A percentile compares a stretch with the other conserved stretches of the same genome.
Evolutionary conservation across 1,140 invertebrate species (phyloP).

Genomic region (Achroia grisella): DNA sequence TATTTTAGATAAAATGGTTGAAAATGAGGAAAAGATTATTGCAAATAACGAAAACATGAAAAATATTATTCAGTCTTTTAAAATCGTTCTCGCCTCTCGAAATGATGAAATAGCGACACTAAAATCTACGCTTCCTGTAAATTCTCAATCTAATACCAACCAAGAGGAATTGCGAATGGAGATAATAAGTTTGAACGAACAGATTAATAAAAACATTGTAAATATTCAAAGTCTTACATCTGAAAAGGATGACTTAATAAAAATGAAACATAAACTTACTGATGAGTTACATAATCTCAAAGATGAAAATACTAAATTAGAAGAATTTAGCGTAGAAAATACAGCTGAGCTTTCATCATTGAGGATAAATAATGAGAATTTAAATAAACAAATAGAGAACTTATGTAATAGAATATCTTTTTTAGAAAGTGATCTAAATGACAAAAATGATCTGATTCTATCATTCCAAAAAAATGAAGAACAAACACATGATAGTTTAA

Average conservation of each 20-base stretch:
- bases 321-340: constrained; percentile 17
- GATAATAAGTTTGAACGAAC: constrained; percentile 20
- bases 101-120: constrained; percentile 38
- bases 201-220: constrained; percentile 18
- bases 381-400: constrained; percentile 19
- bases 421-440: constrained; percentile 23
- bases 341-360: constrained; percentile 15
- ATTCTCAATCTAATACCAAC: constrained; percentile 11
- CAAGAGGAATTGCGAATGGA: constrained; percentile 28
- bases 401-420: constrained; percentile 16
- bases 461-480: constrained; percentile 19
- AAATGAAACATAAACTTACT: constrained; percentile 16
- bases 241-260: constrained; percentile 14
- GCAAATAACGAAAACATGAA: constrained; percentile 60
- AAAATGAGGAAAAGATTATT: constrained; percentile 45
- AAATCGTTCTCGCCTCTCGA: constrained; percentile 29
- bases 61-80: constrained; percentile 45
- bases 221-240: constrained; percentile 18
- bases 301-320: constrained; percentile 18
- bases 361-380: constrained; percentile 17
- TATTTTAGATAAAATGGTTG: constrained; percentile 36
- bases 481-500: constrained; percentile 24
- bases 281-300: constrained; percentile 10
- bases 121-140: constrained; percentile 19
- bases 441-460: constrained; percentile 28